Conservation (phyloP, 2,113 vertebrate species). For the Oncorhynchus gorbuscha region DNA sequence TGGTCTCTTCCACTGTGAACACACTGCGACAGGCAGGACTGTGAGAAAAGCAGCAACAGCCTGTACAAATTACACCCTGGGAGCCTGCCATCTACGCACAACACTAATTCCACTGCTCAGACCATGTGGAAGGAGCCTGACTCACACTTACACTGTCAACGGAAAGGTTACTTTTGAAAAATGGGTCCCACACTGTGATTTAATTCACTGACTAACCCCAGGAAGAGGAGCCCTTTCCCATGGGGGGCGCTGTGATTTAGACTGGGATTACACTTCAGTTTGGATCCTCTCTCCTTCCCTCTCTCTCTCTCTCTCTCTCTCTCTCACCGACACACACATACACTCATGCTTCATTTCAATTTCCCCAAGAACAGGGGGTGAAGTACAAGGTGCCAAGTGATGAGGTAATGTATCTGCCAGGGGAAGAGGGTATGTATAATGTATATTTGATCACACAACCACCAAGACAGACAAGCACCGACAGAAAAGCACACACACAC, state of each 20-base stretch:
- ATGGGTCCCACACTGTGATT: slow-evolving; percentile 65
- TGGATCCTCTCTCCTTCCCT: slow-evolving; percentile 48
- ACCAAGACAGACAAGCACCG: no score
- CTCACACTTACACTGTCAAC: slow-evolving; percentile 71
- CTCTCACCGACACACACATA: background rate
- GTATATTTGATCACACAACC: no score
- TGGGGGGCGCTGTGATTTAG: slow-evolving; percentile 56
- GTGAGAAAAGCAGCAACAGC: slow-evolving; percentile 50
- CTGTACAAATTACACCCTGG: slow-evolving; percentile 65
- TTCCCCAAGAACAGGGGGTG: slow-evolving; percentile 27
- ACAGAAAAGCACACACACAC: no score
- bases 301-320: no score
- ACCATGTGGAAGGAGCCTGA: slow-evolving; percentile 47
- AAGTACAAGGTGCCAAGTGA: slow-evolving; percentile 31
- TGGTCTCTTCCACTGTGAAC: slow-evolving; percentile 60
- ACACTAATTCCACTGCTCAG: slow-evolving; percentile 58
- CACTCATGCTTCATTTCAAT: slow-evolving; percentile 39
- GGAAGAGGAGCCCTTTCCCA: slow-evolving; percentile 57
- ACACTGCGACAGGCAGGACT: slow-evolving; percentile 50
- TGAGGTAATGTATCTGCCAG: no score
- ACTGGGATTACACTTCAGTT: slow-evolving; percentile 66
- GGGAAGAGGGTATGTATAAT: no score
- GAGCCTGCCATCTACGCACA: slow-evolving; percentile 55
- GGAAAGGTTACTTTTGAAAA: slow-evolving; percentile 75
- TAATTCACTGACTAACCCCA: slow-evolving; percentile 71